Base-by-base conservation (phyloP, 2,797 vertebrate genomes). In the Glossophaga mutica region DNA sequence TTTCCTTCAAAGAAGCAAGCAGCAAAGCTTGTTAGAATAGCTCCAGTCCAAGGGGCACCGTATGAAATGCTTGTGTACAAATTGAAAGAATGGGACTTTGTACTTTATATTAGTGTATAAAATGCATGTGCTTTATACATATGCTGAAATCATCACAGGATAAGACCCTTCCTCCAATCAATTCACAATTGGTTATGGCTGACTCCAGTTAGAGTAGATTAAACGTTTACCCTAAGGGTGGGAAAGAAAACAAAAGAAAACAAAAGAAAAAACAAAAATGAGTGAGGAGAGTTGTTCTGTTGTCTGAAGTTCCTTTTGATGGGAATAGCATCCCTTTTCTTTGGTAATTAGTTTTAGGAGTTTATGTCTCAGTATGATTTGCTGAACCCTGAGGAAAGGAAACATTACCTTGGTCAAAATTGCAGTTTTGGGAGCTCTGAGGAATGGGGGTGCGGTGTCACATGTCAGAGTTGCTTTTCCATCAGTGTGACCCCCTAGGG, bases 51-150 rank as follows among this genome's bases (percentile, higher is more conserved):
- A 9, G 21, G 24, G 87, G 11, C 29, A 39, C 29, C 11, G 5
- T 34, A 6, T 62, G n/a, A 55, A 71, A 55, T 21, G 15, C n/a
- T 22, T 32, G 37, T 18, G 15, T 4, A 32, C 14, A 77, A 70
- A 29, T 59, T 12, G 8, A 77, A 52, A 32, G 52, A 55, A 68
- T 46, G 48, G 34, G 42, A 29, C 26, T 8, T 67, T 22, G 34
- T 87, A 21, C 42, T 74, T 73, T 34, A 2, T 68, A 9, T 37
- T 85, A 95, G 94, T 39, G 7, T 57, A 57, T 8, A 59, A 73
- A 78, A 42, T 19, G 18, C n/a, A 7, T 24, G 4, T 34, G 76
- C 26, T 95, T 76, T 82, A 52, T 59, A 46, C 57, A 9, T 71
- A 34, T 1, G 10, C 73, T 68, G 48, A 74, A 88, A 32, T 55